Conservation (phyloP, 2,113 vertebrate genomes). For the Calyptommatus sinebrachiatus region DNA sequence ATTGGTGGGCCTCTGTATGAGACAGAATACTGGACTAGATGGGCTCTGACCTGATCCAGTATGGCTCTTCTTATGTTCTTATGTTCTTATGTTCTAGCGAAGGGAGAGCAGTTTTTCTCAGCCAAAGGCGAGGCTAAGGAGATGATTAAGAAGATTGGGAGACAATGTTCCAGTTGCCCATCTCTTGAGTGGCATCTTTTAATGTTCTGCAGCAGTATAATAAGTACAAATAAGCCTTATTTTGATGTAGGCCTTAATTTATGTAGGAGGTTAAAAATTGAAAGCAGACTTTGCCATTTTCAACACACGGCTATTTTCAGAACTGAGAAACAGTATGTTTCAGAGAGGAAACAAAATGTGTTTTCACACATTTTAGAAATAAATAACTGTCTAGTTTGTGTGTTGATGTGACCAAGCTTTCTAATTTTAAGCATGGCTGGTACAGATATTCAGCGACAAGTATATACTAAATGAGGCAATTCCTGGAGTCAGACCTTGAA, state of each 20-base stretch:
- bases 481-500: not conserved
- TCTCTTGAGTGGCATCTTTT: too few relatives aligned
- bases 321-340: not conserved
- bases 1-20: too few relatives aligned
- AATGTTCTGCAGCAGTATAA: too few relatives aligned
- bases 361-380: slow-evolving; percentile 8
- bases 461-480: fast-evolving
- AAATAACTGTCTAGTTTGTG: not conserved
- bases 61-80: too few relatives aligned
- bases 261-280: not conserved
- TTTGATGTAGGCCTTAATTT: not conserved
- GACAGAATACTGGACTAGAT: too few relatives aligned
- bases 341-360: not conserved
- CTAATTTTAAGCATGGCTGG: not conserved
- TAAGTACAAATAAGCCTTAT: not conserved
- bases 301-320: slow-evolving; percentile 9
- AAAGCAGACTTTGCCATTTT: not conserved
- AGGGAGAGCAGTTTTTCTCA: too few relatives aligned
- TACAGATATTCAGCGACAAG: not conserved
- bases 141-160: too few relatives aligned
- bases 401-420: not conserved
- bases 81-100: too few relatives aligned
- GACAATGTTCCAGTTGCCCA: too few relatives aligned
- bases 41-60: too few relatives aligned
- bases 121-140: too few relatives aligned